Evolutionary conservation across 2,888 invertebrate species (phyloP), one percentile per base, ranked within the genome.

Genomic region (Tholera decimalis): DNA sequence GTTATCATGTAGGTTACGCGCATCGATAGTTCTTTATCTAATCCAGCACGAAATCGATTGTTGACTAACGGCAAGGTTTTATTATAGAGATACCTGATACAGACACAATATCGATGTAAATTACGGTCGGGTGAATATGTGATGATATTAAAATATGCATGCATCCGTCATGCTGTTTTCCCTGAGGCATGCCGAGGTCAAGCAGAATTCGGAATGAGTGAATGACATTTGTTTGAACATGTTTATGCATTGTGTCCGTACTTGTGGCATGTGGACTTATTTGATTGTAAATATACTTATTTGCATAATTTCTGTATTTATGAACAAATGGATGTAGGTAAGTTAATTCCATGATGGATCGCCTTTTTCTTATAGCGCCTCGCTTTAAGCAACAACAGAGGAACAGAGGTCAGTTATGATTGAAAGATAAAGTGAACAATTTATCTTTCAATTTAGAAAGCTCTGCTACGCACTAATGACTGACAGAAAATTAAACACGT

Each of bases 11-110:
- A 61, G 59, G 22, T 53, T 46, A 65, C 20, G 28, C n/a, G 39
- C n/a, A 66, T 78, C 62, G 59, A 63, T 72, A 44, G 51, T 54
- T 24, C 39, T 64, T 66, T 79, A 81, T 79, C 82, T 79, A 47
- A 81, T 81, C 64, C 20, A 35, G 20, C 35, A 13, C 7, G n/a
- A 11, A 51, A 65, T 63, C 49, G 64, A 62, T 64, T 28, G 71
- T 39, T 55, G 51, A 63, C 50, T 61, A 55, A 58, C 28, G n/a
- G 35, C 24, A n/a, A 41, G 35, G 41, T 53, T 47, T 37, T 41
- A 39, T 35, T 51, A 47, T 65, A 54, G 55, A 57, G 51, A 28
- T n/a, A n/a, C n/a, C n/a, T n/a, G n/a, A n/a, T 43, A 56, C 39
- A 24, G n/a, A 1, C 50, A 47, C 39, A 33, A 53, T 50, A 73